phyloP scores from a whole-genome alignment of 2,113 vertebrate species.

The Onychorhynchus coronatus region DNA sequence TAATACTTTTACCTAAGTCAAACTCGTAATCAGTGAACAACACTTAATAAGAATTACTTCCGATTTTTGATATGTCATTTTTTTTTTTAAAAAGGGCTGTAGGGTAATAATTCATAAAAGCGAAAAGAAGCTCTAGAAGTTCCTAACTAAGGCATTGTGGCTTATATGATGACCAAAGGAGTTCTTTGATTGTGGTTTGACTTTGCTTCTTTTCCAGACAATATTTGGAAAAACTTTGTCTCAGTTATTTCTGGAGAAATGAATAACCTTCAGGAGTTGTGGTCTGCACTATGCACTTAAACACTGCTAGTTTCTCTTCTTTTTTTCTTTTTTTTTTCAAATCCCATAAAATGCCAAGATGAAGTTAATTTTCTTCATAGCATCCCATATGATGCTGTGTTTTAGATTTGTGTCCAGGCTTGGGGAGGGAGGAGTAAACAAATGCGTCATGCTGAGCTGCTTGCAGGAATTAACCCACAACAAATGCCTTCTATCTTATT shows the following conservation, averaged over 20 bases:
- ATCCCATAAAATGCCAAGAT: background rate
- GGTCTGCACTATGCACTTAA: background rate
- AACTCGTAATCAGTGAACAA: background rate
- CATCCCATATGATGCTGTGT: background rate
- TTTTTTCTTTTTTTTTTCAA: background rate
- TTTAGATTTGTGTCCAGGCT: background rate
- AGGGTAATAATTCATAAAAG: background rate
- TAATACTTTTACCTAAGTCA: background rate
- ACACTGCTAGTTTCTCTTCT: background rate
- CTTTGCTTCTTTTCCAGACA: background rate
- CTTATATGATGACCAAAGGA: background rate
- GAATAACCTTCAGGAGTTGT: background rate
- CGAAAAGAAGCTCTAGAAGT: background rate
- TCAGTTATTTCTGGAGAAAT: background rate
- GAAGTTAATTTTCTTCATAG: background rate
- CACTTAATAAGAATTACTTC: background rate
- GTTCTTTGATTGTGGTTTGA: background rate
- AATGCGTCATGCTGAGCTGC: background rate
- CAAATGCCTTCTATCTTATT: background rate
- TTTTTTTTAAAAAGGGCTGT: fast-evolving
- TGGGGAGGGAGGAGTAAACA: background rate
- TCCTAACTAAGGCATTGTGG: background rate
- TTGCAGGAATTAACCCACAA: background rate
- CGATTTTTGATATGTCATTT: background rate
- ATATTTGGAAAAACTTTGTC: background rate